Evolutionary conservation across 2,888 invertebrate species (phyloP), one percentile per base, ranked within the genome.

Genomic region (Drosophila pseudotakahashii): DNA sequence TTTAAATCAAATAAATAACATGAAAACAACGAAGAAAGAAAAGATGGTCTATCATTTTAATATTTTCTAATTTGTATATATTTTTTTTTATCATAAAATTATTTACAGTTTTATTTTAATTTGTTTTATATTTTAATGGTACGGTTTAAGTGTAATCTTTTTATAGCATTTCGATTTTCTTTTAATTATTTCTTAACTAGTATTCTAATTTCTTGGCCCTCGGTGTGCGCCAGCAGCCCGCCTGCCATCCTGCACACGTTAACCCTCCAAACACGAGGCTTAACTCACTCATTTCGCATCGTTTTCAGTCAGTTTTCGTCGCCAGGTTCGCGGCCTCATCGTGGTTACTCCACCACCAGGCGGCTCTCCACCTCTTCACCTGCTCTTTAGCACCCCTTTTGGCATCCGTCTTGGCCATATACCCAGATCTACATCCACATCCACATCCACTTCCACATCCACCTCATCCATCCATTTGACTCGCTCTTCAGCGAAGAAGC

Each of bases 261-360:
- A 50, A 50, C 48, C 55, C 55, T 37, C 45, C 68, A 69, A 39
- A 70, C 58, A 58, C 68, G 70, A 58, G 68, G 45, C 44, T 58
- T 62, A 62, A 62, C 61, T 59, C 58, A 59, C 58, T 62, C 52
- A 66, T 44, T 52, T 64, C 53, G 64, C 66, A 52, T 66, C 52
- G 64, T 52, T 63, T 64, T 64, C 66, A 64, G 51, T 51, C 36
- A 64, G 72, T 71, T 63, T 54, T 55, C 54, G 64, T 73, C 71
- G 73, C 52, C 57, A 73, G 55, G 64, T 72, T 50, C 74, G 73
- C 73, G 73, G 73, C 64, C 64, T 57, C 73, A 52, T 73, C 63
- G 64, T 73, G 55, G 73, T 64, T 64, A 55, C 48, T 42, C 37
- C 32, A 34, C 32, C 37, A 26, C 51, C 26, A 23, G 11, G n/a